Evolutionary conservation across 2,888 invertebrate genomes (phyloP), one percentile per base, ranked within the genome.

Genomic region (Charanyca ferruginea): DNA sequence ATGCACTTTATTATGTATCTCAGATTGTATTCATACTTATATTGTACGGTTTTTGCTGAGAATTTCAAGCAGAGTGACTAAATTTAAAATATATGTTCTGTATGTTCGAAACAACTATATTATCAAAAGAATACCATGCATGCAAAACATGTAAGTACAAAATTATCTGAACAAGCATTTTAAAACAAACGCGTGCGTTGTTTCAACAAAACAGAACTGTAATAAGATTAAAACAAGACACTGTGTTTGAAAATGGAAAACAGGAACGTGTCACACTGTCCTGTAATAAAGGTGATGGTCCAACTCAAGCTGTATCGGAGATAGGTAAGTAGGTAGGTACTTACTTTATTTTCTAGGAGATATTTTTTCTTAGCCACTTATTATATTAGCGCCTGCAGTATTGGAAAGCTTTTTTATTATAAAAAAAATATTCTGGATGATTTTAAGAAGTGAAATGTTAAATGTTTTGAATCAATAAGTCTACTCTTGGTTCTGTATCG

Each of bases 171-270:
- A 47, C 41, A 58, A 54, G n/a, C 35, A 51, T 54, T 58, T 25
- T 48, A 35, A 48, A 58, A 62, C 47, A 55, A 62, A 48, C 45
- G 44, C 41, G 58, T 73, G 47, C 54, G n/a, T 42, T 45, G 57
- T 58, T 57, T 49, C 13, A 59, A 61, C 58, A 47, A 57, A 66
- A 77, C 55, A 52, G 45, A 16, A 41, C 25, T n/a, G 47, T 79
- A 79, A 75, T 71, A 48, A 59, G 45, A 72, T 66, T 73, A 68
- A 72, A 66, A 77, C 62, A 66, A 38, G 58, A 61, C 68, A 73
- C 77, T 20, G 78, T 72, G 70, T 47, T 42, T 35, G 47, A 69
- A 73, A 65, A 66, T 64, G 78, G 68, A 80, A 78, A 59, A 64
- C 80, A 51, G 53, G 11, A 58, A 64, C 71, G 71, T 79, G 66